Percentiles rank a stretch among this genome's conserved stretches.
phyloP scores from a whole-genome alignment of 1,140 invertebrate genomes.

The Probaryconus sp. region DNA sequence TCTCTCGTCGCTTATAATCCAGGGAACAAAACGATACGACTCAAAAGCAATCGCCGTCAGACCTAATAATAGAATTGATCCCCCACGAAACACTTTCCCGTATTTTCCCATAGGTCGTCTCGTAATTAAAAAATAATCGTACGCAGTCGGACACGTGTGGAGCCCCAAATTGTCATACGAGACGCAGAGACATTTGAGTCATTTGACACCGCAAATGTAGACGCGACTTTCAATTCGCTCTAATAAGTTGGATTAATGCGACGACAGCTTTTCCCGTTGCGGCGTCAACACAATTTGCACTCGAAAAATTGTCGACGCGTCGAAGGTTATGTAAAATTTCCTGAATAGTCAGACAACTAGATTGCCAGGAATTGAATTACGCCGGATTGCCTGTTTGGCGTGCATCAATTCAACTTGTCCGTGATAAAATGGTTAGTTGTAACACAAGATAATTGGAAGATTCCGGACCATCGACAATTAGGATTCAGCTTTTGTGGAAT shows the following conservation, averaged over 20 bases:
- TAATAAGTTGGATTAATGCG: too few species aligned
- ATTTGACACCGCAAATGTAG: conserved; percentile 16
- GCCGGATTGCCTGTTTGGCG: conserved; percentile 19
- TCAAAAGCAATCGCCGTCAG: conserved; percentile 19
- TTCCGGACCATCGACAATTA: background rate
- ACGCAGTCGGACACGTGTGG: conserved; percentile 27
- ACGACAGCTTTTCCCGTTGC: too few species aligned
- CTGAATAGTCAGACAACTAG: background rate
- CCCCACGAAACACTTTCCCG: conserved; percentile 7
- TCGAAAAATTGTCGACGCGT: conserved; percentile 34
- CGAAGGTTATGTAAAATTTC: conserved; percentile 42
- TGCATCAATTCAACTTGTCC: conserved; percentile 23
- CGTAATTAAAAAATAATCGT: conserved; percentile 50
- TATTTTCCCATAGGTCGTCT: conserved; percentile 24
- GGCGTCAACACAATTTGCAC: too few species aligned
- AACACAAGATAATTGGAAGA: conserved; percentile 26
- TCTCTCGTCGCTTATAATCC: too few species aligned
- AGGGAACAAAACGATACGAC: conserved; percentile 18
- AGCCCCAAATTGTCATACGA: conserved; percentile 34
- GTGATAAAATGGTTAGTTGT: background rate
- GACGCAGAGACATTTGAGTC: conserved; percentile 16
- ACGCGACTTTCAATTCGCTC: background rate
- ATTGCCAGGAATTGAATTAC: background rate
- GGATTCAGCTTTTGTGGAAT: background rate
- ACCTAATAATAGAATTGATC: conserved; percentile 9